Evolutionary conservation across 2,113 vertebrate species (phyloP).

Genomic region (Vanacampus margaritifer): DNA sequence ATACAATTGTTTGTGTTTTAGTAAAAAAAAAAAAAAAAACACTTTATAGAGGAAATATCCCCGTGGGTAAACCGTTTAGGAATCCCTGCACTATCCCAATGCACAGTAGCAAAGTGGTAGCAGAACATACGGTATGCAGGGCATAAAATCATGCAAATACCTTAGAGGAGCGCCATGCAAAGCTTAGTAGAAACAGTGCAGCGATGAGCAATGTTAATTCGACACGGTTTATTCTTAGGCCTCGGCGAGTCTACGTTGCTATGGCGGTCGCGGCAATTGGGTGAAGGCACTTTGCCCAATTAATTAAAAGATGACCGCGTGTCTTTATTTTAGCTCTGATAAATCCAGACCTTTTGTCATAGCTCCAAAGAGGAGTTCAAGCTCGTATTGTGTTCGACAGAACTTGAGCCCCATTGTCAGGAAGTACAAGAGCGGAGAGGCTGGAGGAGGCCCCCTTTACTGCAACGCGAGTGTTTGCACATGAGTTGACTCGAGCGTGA

Average conservation of each 20-base stretch:
- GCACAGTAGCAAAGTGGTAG: background rate
- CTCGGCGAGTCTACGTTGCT: background rate
- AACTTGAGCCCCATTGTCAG: conserved; percentile 23
- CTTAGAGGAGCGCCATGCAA: background rate
- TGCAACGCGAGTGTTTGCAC: conserved; percentile 22
- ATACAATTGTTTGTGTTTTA: too few relatives aligned
- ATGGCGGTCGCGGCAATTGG: background rate
- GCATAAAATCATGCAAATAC: background rate
- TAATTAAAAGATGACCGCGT: background rate
- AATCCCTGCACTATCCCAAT: background rate
- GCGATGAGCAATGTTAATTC: background rate
- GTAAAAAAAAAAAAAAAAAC: too few relatives aligned
- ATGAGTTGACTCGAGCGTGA: conserved; percentile 9
- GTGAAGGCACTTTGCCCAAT: background rate
- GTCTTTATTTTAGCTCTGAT: background rate
- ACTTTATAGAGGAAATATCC: too few relatives aligned
- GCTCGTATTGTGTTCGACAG: conserved; percentile 48
- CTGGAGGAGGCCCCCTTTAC: conserved; percentile 18
- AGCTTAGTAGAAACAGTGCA: background rate
- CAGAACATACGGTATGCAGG: background rate
- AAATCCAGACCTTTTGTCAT: background rate
- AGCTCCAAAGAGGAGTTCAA: conserved; percentile 34
- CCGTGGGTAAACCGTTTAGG: background rate
- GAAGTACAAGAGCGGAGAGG: conserved; percentile 27
- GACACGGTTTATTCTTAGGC: background rate